Percentiles rank a stretch among this genome's conserved stretches.
These are phyloP conservation scores for Drosophila meridiana DNA, from an alignment of 2,888 invertebrate species.

Conservation along the genomic window DNA sequence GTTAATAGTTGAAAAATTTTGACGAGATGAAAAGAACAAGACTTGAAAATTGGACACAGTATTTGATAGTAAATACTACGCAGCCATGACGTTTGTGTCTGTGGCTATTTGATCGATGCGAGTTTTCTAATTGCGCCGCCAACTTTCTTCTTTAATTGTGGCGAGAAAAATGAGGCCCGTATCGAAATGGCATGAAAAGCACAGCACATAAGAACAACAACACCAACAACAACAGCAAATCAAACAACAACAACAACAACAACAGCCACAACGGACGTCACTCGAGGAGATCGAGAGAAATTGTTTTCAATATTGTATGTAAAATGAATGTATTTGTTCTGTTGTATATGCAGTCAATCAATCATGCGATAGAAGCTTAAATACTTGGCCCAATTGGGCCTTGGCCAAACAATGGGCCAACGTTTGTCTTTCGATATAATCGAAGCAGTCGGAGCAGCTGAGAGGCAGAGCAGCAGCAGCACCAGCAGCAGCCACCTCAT, in stretches of 20 bases:
- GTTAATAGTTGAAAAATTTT: constrained; percentile 37
- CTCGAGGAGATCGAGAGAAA: constrained; percentile 59
- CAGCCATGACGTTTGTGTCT: constrained; percentile 40
- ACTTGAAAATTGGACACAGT: constrained; percentile 11
- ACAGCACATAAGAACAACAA: constrained; percentile 43
- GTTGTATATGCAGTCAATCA: constrained; percentile 56
- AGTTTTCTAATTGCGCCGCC: constrained; percentile 76
- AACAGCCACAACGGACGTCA: constrained; percentile 31
- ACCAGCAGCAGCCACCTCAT: constrained; percentile 3
- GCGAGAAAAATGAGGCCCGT: constrained; percentile 80
- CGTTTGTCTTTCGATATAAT: constrained; percentile 59
- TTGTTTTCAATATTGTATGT: constrained; percentile 43
- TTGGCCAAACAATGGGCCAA: constrained; percentile 52
- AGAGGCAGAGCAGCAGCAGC: not conserved
- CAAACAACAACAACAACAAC: constrained; percentile 37
- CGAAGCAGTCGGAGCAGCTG: constrained; percentile 19
- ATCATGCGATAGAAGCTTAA: constrained; percentile 63
- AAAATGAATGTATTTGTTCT: constrained; percentile 50
- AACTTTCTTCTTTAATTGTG: constrained; percentile 81
- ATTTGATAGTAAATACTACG: not conserved
- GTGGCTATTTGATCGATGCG: constrained; percentile 73
- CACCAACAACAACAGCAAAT: constrained; percentile 34
- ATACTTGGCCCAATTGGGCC: constrained; percentile 69
- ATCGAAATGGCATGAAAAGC: constrained; percentile 81
- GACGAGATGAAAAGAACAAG: constrained; percentile 11